Evolutionary conservation across 2,113 vertebrate species (phyloP).

Genomic region (Ahaetulla prasina): DNA sequence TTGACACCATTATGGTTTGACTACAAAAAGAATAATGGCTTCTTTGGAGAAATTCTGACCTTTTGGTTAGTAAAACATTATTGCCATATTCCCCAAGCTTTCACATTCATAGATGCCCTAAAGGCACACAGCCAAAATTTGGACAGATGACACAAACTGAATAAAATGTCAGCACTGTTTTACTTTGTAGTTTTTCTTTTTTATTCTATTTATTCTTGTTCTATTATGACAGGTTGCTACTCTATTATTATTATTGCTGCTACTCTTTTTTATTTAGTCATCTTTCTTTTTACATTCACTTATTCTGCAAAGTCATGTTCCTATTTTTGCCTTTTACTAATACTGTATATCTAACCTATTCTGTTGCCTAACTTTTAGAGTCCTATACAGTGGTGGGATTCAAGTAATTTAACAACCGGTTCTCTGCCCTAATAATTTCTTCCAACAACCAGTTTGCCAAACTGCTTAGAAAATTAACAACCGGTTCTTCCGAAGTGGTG

Average conservation of each 20-base stretch:
- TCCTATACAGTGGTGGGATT: too few relatives aligned
- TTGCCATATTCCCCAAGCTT: not conserved
- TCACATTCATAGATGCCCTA: conserved; percentile 4
- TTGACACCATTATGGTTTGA: conserved; percentile 36
- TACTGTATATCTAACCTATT: not conserved
- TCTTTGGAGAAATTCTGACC: conserved; percentile 37
- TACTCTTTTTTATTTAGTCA: not conserved
- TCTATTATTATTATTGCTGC: not conserved
- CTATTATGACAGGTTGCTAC: too few relatives aligned
- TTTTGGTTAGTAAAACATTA: conserved; percentile 42
- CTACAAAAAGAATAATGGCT: conserved; percentile 53
- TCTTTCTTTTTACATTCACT: not conserved
- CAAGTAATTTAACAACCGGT: too few relatives aligned
- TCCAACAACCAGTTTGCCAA: too few relatives aligned
- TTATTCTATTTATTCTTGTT: not conserved
- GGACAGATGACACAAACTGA: not conserved
- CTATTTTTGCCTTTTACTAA: not conserved
- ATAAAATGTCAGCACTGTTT: not conserved
- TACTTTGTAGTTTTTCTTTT: not conserved
- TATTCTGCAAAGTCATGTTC: too few relatives aligned
- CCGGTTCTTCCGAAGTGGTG: too few relatives aligned
- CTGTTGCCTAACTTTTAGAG: not conserved
- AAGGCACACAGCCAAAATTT: not conserved
- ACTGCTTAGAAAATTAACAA: too few relatives aligned
- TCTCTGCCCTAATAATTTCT: too few relatives aligned